phyloP scores from a whole-genome alignment of 2,888 invertebrate genomes.

The Salticus scenicus region DNA sequence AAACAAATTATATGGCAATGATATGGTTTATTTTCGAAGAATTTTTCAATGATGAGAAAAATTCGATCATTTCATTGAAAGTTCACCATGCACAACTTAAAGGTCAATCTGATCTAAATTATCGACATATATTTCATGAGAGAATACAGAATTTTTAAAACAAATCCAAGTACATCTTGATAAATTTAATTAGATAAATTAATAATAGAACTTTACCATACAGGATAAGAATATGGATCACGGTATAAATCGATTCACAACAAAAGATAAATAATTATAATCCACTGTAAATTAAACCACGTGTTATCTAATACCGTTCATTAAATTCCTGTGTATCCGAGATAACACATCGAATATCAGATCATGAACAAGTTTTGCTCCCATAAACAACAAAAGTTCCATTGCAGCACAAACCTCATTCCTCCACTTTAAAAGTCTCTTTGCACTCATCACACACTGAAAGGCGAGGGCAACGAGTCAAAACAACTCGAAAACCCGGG shows the following conservation, averaged over 20 bases:
- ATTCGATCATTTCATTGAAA: too few species aligned
- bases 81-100: too few species aligned
- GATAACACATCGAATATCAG: background rate
- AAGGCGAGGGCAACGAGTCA: slow-evolving; percentile 21
- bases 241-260: background rate
- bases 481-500: slow-evolving; percentile 25
- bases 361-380: slow-evolving; percentile 24
- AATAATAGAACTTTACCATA: background rate
- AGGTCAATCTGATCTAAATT: too few species aligned
- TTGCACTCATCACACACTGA: slow-evolving; percentile 69
- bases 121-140: too few species aligned
- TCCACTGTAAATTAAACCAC: slow-evolving; percentile 25
- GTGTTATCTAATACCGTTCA: slow-evolving; percentile 66
- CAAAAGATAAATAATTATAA: background rate
- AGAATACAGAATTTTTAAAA: too few species aligned
- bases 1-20: too few species aligned
- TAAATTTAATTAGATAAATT: too few species aligned
- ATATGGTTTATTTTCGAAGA: too few species aligned
- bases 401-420: slow-evolving; percentile 43
- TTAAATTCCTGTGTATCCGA: slow-evolving; percentile 21
- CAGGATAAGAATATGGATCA: background rate
- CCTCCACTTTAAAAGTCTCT: slow-evolving; percentile 47
- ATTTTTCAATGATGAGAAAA: too few species aligned
- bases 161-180: too few species aligned
- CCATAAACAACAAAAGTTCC: slow-evolving; percentile 40